Evolutionary conservation across 1,140 invertebrate species (phyloP), one percentile per base, ranked within the genome.

Genomic region (Pseudomyrmex cubaensis): DNA sequence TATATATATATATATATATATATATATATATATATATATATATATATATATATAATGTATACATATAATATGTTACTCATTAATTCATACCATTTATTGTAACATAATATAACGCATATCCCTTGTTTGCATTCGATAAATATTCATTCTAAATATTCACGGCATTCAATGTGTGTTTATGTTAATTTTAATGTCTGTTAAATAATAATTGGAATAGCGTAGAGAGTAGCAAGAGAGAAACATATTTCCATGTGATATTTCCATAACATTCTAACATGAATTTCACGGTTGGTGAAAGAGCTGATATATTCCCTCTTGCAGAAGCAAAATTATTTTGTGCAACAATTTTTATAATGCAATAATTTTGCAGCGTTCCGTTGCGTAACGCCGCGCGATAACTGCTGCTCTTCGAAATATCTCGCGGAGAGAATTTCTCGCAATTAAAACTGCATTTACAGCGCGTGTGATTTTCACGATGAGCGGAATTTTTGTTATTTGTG

Each of bases 311-410:
- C n/a, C 10, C 20, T 2, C 64, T 35, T 35, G 13, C 12, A 69
- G 15, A 5, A 22, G 56, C 44, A 35, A 10, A 70, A 72, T 44
- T 59, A 59, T 80, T 64, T 76, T 13, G 66, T 5, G 64, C 52
- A 46, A 57, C 63, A 59, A 80, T 80, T 20, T 80, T 76, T 76
- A 80, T 72, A 80, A 80, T 70, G 54, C 22, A 59, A 80, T 80
- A 70, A 80, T 80, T 72, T 62, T 72, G 54, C 12, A 70, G 48
- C 44, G 44, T 15, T 48, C 25, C 76, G 35, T 50, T 72, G 76
- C 66, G 12, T 72, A 72, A 72, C 12, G 54, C 54, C 44, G 69
- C 48, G 62, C 52, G 75, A 57, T 2, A 69, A 17, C 63, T 57
- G 20, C 64, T 35, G 35, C 35, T 35, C 35, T 25, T 78, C 54